Evolutionary conservation across 1,140 invertebrate species (phyloP).

Genomic region (Protaetia brevitarsis): DNA sequence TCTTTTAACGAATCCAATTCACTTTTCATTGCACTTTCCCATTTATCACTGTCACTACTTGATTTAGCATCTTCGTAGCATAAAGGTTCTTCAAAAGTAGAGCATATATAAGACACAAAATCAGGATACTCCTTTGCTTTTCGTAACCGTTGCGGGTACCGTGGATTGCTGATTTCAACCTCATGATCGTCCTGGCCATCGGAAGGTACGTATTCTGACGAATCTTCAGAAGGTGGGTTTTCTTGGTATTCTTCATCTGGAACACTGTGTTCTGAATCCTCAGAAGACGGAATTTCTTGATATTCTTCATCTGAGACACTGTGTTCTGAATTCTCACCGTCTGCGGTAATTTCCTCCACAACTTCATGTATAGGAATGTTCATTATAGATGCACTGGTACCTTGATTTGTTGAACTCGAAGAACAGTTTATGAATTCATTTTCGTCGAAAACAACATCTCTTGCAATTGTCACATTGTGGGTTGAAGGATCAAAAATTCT

Average conservation of each 20-base stretch:
- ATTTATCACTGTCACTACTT: slow-evolving; percentile 30
- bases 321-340: neutral
- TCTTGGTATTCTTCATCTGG: no score
- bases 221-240: neutral
- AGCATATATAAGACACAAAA: neutral
- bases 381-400: neutral
- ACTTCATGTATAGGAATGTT: neutral
- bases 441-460: slow-evolving; percentile 25
- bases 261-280: no score
- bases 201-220: neutral
- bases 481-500: slow-evolving; percentile 27
- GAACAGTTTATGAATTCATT: neutral
- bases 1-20: slow-evolving; percentile 39
- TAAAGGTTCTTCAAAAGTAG: neutral
- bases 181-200: neutral
- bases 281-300: no score
- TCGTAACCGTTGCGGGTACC: neutral
- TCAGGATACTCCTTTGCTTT: neutral
- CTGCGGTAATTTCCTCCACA: neutral
- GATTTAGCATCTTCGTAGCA: slow-evolving; percentile 18
- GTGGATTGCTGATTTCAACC: neutral
- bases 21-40: slow-evolving; percentile 39
- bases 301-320: neutral
- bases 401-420: neutral
- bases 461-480: neutral